Percentiles rank a stretch among this genome's conserved stretches.
Conservation (phyloP, 2,888 invertebrate species). For the Esperia sulphurella region DNA sequence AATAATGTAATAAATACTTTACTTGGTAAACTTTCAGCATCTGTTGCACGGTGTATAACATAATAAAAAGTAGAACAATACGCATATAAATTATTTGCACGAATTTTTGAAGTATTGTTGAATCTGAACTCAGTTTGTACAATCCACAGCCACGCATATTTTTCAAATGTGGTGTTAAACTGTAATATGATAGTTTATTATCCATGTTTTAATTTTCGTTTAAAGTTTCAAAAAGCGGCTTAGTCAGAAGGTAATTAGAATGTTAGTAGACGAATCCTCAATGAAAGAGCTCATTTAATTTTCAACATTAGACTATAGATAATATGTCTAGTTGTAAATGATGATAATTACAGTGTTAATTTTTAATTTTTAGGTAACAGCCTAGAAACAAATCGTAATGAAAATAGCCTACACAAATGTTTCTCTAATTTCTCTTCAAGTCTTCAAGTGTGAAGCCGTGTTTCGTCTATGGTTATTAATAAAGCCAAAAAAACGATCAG, state of each 20-base stretch:
- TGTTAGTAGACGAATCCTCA: too few species aligned
- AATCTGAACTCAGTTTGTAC: conserved; percentile 32
- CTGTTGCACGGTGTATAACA: conserved; percentile 40
- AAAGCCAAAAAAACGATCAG: too few species aligned
- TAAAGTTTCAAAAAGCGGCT: background rate
- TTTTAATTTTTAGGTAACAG: too few species aligned
- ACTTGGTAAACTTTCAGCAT: conserved; percentile 43
- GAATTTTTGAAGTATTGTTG: conserved; percentile 22
- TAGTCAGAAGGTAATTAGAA: background rate
- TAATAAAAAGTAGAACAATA: conserved; percentile 26
- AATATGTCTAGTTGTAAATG: too few species aligned
- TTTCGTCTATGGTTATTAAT: too few species aligned
- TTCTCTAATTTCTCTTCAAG: too few species aligned
- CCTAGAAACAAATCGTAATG: too few species aligned
- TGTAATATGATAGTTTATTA: conserved; percentile 28
- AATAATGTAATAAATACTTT: conserved; percentile 8
- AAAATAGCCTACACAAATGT: too few species aligned
- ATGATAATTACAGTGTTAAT: too few species aligned
- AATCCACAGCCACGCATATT: conserved; percentile 33
- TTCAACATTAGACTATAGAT: too few species aligned
- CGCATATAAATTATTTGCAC: conserved; percentile 36
- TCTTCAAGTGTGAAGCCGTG: too few species aligned
- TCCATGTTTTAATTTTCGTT: conserved; percentile 17
- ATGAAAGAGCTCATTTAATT: too few species aligned
- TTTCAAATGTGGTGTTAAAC: conserved; percentile 35